Base-by-base conservation (phyloP, 2,113 vertebrate genomes). In the Galemys pyrenaicus region DNA sequence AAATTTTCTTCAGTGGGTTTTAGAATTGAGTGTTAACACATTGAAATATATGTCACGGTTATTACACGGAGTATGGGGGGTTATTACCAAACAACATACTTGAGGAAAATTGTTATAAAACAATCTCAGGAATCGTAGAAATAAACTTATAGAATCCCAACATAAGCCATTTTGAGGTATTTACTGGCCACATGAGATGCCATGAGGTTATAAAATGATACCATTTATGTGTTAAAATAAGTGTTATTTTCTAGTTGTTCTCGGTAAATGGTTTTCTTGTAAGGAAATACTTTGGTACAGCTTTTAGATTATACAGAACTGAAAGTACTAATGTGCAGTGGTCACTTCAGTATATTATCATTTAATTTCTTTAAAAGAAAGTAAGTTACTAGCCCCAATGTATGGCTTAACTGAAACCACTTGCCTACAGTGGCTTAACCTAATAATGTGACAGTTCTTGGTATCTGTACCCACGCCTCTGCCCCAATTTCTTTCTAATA, bases 291-390 rank as follows among this genome's bases (percentile, higher is more conserved):
- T 86, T 89, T 28, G 51, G 19, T 85, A 3, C 41, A 82, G 17
- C 74, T 94, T 87, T 68, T 92, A 83, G 68, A 74, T 74, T 93
- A 30, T 81, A 58, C 73, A 78, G 51, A 39, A 64, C 78, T 62
- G 87, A 85, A 91, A 82, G 85, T 74, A 77, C 51, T 65, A 46
- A 65, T 54, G 94, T n/a, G 41, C 83, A 90, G 8, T 71, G 83
- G 35, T 32, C 39, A 65, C 44, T 39, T 90, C 35, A 75, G 37
- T 79, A 54, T 75, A 46, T 30, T 79, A 35, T 32, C 37, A 60
- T 49, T 65, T 49, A 86, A 24, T 54, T 51, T 51, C 16, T 51
- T 51, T 51, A 28, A 80, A 32, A 67, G 16, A 39, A 22, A 77
- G 30, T n/a, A n/a, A 82, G 30, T 71, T 83, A 64, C 16, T 51